Evolutionary conservation across 2,888 invertebrate genomes (phyloP), one percentile per base, ranked within the genome.

Genomic region (Microdon myrmicae): DNA sequence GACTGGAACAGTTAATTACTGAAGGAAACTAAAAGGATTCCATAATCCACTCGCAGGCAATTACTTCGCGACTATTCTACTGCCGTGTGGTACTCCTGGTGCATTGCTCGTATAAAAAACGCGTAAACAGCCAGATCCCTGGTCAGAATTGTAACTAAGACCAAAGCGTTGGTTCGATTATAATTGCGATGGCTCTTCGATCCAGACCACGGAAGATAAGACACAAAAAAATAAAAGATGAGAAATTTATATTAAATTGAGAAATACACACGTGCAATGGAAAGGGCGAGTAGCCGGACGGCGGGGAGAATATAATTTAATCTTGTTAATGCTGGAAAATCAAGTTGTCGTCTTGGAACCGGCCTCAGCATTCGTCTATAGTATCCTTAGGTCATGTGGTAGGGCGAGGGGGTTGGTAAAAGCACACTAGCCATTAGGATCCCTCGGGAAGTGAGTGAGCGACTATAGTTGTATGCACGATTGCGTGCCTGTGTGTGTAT

Each of bases 321-420:
- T 78, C 77, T 77, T 77, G 78, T 77, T 77, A 78, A 77, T 78
- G 78, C 78, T 75, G 77, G 75, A 76, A 78, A 77, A 77, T 77
- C 77, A 78, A 77, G 77, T 77, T 77, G 77, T 77, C 77, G 78
- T 75, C 74, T 78, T 22, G 19, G 58, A 64, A 64, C 64, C 56
- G 64, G 58, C 61, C 56, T 14, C 37, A 41, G 41, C 49, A 51
- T 51, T 61, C 26, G 35, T 32, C 25, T 32, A 23, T 19, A 41
- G 17, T 39, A 6, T n/a, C n/a, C n/a, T n/a, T n/a, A n/a, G n/a
- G n/a, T n/a, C n/a, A n/a, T n/a, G 10, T 13, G 10, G 2, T 8
- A 9, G 19, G 14, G 29, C 17, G 26, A 4, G 25, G 28, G 29
- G 10, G 10, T 12, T 5, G 10, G 25, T 39, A 32, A 51, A 64